Percentiles rank a stretch among this genome's conserved stretches.
phyloP scores from a whole-genome alignment of 2,113 vertebrate genomes.

The Eupsittula cactorum region DNA sequence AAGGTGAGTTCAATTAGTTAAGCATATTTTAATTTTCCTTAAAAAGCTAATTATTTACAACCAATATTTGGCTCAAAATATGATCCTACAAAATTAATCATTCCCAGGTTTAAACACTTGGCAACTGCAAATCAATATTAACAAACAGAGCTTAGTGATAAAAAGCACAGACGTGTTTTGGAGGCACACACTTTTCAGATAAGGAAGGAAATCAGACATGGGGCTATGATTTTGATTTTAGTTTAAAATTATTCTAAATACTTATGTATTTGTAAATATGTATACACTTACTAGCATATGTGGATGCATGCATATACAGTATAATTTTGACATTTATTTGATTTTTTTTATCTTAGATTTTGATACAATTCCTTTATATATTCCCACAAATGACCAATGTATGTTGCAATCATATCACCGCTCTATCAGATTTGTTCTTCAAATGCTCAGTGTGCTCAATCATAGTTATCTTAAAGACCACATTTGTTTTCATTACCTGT shows the following conservation, averaged over 20 bases:
- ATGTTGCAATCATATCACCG: neutral
- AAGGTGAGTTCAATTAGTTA: neutral
- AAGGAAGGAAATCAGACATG: neutral
- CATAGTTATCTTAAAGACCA: conserved; percentile 1
- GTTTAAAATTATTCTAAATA: neutral
- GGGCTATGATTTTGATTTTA: neutral
- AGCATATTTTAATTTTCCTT: neutral
- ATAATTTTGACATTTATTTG: neutral
- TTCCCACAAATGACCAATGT: neutral
- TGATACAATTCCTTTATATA: neutral
- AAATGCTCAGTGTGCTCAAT: neutral
- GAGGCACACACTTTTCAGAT: neutral
- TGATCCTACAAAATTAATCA: neutral
- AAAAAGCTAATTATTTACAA: neutral
- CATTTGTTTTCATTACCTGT: conserved; percentile 4
- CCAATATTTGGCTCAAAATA: neutral
- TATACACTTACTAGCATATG: neutral
- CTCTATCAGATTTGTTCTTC: conserved; percentile 10
- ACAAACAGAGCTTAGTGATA: neutral
- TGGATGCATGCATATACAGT: neutral
- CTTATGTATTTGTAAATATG: neutral
- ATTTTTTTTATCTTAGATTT: neutral
- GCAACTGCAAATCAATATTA: neutral
- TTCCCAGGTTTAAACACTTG: neutral
- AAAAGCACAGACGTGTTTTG: neutral